phyloP scores from a whole-genome alignment of 2,113 vertebrate species.

The Tachysurus fulvidraco region DNA sequence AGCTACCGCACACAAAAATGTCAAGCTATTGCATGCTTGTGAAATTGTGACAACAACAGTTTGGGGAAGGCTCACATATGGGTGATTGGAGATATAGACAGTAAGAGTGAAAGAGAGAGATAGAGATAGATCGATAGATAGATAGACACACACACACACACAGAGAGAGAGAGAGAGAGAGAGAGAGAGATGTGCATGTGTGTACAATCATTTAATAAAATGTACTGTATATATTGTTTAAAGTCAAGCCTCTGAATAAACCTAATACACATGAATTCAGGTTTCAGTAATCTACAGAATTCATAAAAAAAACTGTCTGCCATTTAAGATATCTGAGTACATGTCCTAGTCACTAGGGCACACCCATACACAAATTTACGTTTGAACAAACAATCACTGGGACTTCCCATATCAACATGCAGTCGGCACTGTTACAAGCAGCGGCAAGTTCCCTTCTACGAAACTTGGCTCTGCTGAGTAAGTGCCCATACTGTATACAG shows the following conservation, averaged over 20 bases:
- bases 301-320: neutral
- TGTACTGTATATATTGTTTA: neutral
- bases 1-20: neutral
- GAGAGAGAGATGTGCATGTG: no score
- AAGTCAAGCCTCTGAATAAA: neutral
- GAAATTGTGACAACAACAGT: neutral
- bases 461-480: neutral
- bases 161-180: no score
- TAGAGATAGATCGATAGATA: no score
- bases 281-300: neutral
- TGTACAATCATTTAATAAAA: no score
- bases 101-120: no score
- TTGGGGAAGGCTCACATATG: neutral
- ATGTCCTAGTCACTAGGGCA: conserved; percentile 17
- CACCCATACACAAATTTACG: conserved; percentile 20
- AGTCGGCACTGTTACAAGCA: conserved; percentile 33
- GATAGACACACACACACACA: no score
- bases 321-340: neutral
- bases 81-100: neutral
- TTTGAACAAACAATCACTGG: conserved; percentile 39
- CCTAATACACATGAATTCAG: no score
- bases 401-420: conserved; percentile 12
- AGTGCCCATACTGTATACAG: neutral
- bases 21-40: neutral
- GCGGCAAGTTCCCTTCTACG: conserved; percentile 19